Conservation (phyloP, 2,113 vertebrate species). For the Rhizomys pruinosus region DNA sequence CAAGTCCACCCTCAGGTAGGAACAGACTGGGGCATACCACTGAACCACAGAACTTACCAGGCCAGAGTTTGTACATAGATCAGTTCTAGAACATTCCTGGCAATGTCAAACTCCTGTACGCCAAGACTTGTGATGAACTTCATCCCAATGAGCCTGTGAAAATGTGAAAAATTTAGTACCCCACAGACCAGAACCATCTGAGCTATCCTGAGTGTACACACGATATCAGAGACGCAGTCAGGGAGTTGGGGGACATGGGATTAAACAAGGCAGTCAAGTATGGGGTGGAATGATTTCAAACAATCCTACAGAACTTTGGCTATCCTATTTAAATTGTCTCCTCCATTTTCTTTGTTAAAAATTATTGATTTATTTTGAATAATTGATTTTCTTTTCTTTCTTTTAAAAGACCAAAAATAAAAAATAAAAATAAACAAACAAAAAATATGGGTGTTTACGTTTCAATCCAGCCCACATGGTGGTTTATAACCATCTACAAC, state of each 20-base stretch:
- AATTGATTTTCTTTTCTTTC: too few species aligned
- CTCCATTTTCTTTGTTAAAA: background rate
- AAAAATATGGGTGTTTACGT: too few species aligned
- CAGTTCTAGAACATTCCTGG: slow-evolving; percentile 94
- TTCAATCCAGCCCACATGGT: too few species aligned
- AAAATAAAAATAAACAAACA: too few species aligned
- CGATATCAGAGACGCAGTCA: slow-evolving; percentile 3
- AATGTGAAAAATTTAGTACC: background rate
- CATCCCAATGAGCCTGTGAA: slow-evolving; percentile 91
- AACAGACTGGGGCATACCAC: background rate
- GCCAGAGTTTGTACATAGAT: slow-evolving; percentile 96
- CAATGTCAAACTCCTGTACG: slow-evolving; percentile 95
- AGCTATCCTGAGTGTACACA: background rate
- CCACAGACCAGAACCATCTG: background rate
- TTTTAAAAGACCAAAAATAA: too few species aligned
- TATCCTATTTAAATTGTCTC: background rate
- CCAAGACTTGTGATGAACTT: slow-evolving; percentile 85
- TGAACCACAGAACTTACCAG: slow-evolving; percentile 87
- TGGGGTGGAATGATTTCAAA: background rate
- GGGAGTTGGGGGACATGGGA: background rate
- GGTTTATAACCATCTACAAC: too few species aligned
- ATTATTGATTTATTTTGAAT: too few species aligned
- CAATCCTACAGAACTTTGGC: background rate
- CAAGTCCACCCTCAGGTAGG: too few species aligned
- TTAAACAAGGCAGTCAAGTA: background rate